A percentile compares a stretch with the other conserved stretches of the same genome.
These are phyloP conservation scores for Resseliella maxima DNA, from an alignment of 2,888 invertebrate species.

Conservation along the genomic window DNA sequence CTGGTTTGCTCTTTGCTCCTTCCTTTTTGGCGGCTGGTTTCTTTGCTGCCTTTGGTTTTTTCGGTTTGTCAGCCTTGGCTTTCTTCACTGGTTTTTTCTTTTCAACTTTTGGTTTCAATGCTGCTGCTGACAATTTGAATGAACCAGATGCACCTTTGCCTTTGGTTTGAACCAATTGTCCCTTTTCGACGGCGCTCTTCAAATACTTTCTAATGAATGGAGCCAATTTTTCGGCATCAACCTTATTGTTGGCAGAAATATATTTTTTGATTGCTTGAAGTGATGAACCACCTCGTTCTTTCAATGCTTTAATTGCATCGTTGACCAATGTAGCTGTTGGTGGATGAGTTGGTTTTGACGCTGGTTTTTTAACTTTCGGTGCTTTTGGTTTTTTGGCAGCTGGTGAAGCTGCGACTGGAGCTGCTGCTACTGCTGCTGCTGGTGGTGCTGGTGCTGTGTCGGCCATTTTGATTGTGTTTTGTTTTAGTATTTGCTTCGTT, in stretches of 20 bases:
- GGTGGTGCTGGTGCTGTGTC: not conserved
- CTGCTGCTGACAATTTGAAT: conserved; percentile 67
- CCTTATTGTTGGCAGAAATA: conserved; percentile 71
- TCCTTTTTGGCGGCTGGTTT: not conserved
- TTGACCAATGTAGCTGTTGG: no score
- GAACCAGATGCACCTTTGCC: conserved; percentile 71
- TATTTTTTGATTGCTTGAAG: conserved; percentile 74
- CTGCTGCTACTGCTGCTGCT: not conserved
- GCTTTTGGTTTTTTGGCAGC: not conserved
- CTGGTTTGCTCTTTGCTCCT: not conserved
- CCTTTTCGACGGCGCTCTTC: conserved; percentile 70
- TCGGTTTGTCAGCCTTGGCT: not conserved
- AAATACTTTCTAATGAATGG: conserved; percentile 73
- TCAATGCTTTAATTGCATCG: no score
- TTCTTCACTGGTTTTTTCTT: conserved; percentile 1
- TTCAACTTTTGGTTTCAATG: not conserved
- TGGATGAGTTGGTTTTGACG: no score
- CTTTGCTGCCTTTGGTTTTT: not conserved
- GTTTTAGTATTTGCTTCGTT: not conserved
- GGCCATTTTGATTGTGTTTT: not conserved
- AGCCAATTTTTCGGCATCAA: conserved; percentile 71
- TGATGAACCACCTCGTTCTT: no score
- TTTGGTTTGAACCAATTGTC: conserved; percentile 70
- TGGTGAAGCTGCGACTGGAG: not conserved
- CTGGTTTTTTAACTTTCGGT: conserved; percentile 63